A percentile compares a stretch with the other conserved stretches of the same genome.
Conservation (phyloP, 2,888 invertebrate genomes). For the Hypena proboscidalis region DNA sequence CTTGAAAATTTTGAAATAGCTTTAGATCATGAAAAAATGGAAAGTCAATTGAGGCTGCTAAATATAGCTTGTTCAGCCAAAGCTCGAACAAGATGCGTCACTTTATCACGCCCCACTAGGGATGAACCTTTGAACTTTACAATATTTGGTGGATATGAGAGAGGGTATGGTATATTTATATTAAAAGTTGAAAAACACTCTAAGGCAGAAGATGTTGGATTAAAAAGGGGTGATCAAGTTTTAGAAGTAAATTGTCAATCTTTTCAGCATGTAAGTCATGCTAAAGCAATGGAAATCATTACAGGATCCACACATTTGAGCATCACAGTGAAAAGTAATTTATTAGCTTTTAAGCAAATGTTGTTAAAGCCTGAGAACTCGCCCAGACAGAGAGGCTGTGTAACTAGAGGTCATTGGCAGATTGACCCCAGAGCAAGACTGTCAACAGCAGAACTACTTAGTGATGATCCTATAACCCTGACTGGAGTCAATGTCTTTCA, state of each 20-base stretch:
- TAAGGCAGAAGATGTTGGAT: conserved; percentile 97
- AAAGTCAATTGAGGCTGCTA: conserved; percentile 91
- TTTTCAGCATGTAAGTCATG: conserved; percentile 96
- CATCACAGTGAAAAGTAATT: conserved; percentile 98
- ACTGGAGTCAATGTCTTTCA: conserved; percentile 83
- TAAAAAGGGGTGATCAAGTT: conserved; percentile 99
- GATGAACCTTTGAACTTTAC: conserved; percentile 97
- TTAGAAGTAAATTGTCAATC: conserved; percentile 99
- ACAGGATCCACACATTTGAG: conserved; percentile 97
- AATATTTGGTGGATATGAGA: conserved; percentile 96
- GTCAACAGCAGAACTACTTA: conserved; percentile 90
- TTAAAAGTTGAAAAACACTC: conserved; percentile 96
- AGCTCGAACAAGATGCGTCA: conserved; percentile 96
- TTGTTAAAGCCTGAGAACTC: conserved; percentile 91
- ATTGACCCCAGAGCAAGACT: conserved; percentile 90
- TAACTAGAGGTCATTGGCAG: conserved; percentile 88
- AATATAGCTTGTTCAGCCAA: conserved; percentile 99
- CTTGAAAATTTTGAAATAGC: conserved; percentile 95
- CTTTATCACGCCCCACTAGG: conserved; percentile 95
- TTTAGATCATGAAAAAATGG: conserved; percentile 94
- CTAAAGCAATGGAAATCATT: conserved; percentile 96
- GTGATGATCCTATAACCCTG: conserved; percentile 76
- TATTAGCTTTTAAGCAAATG: conserved; percentile 92
- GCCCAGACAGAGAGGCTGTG: conserved; percentile 88
- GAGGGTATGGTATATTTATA: conserved; percentile 97